phyloP scores from a whole-genome alignment of 2,113 vertebrate genomes.

The Burhinus oedicnemus region DNA sequence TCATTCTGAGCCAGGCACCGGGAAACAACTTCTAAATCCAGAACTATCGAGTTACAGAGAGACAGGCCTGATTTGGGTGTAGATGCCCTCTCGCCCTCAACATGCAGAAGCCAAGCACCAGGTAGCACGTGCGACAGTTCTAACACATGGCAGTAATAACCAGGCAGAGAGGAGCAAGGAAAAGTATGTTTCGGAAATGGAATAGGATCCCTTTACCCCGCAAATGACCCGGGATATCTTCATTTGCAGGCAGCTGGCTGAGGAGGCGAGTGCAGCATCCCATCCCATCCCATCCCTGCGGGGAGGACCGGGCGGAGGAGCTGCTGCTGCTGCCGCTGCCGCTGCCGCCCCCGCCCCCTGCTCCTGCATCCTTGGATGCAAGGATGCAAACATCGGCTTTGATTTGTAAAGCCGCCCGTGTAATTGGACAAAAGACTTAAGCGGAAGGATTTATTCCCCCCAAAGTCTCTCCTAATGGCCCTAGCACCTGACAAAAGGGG shows the following conservation, averaged over 20 bases:
- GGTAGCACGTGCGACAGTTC: fast-evolving
- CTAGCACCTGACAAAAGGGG: constrained; percentile 73
- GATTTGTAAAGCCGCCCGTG: constrained; percentile 37
- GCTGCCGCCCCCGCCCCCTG: neutral
- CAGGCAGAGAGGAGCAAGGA: neutral
- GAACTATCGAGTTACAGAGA: fast-evolving
- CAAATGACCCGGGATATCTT: too few relatives aligned
- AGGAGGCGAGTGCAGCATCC: neutral
- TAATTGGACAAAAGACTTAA: constrained; percentile 61
- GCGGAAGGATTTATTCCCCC: constrained; percentile 67
- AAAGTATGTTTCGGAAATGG: neutral
- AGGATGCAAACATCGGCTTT: neutral
- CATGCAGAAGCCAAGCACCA: neutral
- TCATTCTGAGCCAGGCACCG: neutral
- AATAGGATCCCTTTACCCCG: neutral
- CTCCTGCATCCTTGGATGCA: neutral
- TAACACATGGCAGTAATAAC: fast-evolving
- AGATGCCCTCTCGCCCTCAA: neutral
- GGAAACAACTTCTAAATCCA: neutral
- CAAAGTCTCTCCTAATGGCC: constrained; percentile 52
- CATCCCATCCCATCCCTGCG: neutral
- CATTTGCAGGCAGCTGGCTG: neutral
- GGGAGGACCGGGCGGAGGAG: too few relatives aligned
- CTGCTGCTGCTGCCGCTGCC: too few relatives aligned
- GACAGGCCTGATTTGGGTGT: fast-evolving